Evolutionary conservation across 1,140 invertebrate species (phyloP).

Genomic region (Phortica variegata): DNA sequence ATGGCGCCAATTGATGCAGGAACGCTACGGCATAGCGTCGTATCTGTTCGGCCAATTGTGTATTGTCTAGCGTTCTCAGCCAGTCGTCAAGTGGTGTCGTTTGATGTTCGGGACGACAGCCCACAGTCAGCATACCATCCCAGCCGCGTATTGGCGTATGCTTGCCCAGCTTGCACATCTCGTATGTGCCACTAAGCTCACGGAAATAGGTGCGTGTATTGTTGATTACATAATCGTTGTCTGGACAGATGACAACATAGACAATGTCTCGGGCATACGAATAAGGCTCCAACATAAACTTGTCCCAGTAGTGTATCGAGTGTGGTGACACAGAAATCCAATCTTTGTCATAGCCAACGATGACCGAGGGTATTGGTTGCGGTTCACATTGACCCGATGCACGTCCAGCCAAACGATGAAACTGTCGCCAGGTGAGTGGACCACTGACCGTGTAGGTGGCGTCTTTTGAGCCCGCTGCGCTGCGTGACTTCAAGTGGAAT

Average conservation of each 20-base stretch:
- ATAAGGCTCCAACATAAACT: conserved; percentile 90
- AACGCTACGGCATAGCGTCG: conserved; percentile 81
- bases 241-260: conserved; percentile 92
- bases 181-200: conserved; percentile 89
- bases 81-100: conserved; percentile 75
- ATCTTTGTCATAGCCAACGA: conserved; percentile 93
- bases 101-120: conserved; percentile 36
- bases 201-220: conserved; percentile 86
- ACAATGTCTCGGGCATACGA: conserved; percentile 89
- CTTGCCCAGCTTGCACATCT: conserved; percentile 85
- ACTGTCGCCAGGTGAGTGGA: conserved; percentile 95
- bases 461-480: conserved; percentile 65
- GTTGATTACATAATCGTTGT: conserved; percentile 80
- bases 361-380: conserved; percentile 90
- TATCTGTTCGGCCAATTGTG: conserved; percentile 76
- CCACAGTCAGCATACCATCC: conserved; percentile 88
- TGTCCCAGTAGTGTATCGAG: conserved; percentile 93
- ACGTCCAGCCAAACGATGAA: conserved; percentile 89
- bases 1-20: conserved; percentile 76
- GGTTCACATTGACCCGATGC: conserved; percentile 94
- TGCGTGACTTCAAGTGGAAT: conserved; percentile 87
- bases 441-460: conserved; percentile 80
- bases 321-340: conserved; percentile 92
- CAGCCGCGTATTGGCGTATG: conserved; percentile 85
- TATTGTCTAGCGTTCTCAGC: conserved; percentile 82